These are phyloP conservation scores for Margarornis squamiger DNA, from an alignment of 2,797 vertebrate species.

Conservation along the genomic window DNA sequence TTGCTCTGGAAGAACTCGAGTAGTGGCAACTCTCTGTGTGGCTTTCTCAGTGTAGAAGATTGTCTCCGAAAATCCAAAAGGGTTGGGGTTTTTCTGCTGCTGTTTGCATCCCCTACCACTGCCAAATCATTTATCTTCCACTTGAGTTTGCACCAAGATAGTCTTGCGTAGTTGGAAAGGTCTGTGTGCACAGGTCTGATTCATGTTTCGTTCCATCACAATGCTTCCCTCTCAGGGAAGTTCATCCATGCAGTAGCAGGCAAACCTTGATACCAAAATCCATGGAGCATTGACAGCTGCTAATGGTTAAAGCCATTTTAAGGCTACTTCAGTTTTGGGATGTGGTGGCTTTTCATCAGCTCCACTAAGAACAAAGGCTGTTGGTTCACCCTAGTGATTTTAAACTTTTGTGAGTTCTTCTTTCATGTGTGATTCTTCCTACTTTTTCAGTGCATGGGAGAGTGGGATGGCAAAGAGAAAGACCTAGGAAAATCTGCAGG, in stretches of 20 bases:
- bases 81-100: accelerated
- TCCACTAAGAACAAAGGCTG: neutral
- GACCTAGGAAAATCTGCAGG: neutral
- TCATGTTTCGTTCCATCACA: neutral
- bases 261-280: neutral
- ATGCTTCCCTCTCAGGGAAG: neutral
- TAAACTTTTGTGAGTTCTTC: neutral
- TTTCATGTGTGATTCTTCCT: neutral
- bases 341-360: neutral
- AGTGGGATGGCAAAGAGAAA: neutral
- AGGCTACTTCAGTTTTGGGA: neutral
- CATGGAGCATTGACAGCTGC: neutral
- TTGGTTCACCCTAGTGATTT: neutral
- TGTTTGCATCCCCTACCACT: neutral
- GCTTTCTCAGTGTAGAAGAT: neutral
- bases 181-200: neutral
- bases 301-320: neutral
- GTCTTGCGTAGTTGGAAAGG: neutral
- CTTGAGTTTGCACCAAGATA: neutral
- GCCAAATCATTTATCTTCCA: neutral
- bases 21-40: neutral
- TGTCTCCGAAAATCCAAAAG: accelerated
- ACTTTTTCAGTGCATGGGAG: neutral
- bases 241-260: neutral
- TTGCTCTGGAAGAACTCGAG: accelerated